These are phyloP conservation scores for Rhipidura dahli DNA, from an alignment of 2,113 vertebrate species.

Conservation along the genomic window DNA sequence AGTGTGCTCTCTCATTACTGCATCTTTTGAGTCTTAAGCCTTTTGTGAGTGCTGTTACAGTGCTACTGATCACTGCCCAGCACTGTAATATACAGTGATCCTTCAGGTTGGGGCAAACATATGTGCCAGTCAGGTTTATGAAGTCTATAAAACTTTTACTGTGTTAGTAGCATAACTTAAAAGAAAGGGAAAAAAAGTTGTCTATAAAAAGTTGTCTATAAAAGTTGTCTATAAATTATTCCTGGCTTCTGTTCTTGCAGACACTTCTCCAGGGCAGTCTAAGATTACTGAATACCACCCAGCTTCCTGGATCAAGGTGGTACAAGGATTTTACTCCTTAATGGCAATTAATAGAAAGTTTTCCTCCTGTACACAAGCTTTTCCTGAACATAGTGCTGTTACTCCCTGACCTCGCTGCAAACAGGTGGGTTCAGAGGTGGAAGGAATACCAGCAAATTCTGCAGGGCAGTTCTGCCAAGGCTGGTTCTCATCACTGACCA, in stretches of 20 bases:
- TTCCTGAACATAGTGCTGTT: neutral
- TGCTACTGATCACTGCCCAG: neutral
- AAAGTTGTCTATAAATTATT: constrained; percentile 42
- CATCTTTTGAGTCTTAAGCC: neutral
- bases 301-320: neutral
- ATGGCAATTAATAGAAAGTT: neutral
- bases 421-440: neutral
- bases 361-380: neutral
- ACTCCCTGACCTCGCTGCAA: neutral
- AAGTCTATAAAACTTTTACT: constrained; percentile 39
- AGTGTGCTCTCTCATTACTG: neutral
- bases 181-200: neutral
- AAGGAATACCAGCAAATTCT: constrained; percentile 8
- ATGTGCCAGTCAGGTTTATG: constrained; percentile 37
- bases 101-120: neutral
- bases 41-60: neutral
- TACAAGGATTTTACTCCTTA: neutral
- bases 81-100: neutral
- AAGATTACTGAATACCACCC: neutral
- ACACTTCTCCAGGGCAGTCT: constrained; percentile 9
- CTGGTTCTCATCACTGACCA: neutral
- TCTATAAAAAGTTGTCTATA: constrained; percentile 15
- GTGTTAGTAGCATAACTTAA: constrained; percentile 34
- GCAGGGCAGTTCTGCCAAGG: neutral
- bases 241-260: constrained; percentile 31